Evolutionary conservation across 2,113 vertebrate genomes (phyloP), one percentile per base, ranked within the genome.

Genomic region (Ceuthmochares aereus): DNA sequence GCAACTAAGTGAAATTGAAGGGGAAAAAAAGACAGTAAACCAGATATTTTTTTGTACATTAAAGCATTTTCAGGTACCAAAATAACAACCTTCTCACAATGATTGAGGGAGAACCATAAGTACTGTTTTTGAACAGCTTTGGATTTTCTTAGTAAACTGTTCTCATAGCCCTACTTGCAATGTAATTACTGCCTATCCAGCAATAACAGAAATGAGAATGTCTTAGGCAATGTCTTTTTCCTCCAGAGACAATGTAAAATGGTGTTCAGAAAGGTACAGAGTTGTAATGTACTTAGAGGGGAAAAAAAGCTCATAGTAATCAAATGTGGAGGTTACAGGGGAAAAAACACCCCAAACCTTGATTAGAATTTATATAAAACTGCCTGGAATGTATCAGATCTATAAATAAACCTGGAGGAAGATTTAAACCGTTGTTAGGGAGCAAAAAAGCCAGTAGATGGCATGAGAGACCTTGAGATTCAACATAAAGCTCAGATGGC

Each of bases 381-480:
- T 91, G 11, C 66, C 26, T 90, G 79, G 72, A 91, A 93, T 86
- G 13, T 34, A 62, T 60, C 66, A 78, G 89, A 74, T 37, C 64
- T 87, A 42, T 54, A 62, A 70, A 84, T 82, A 83, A 90, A 94
- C 16, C 20, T 49, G 30, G 29, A 43, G 52, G 32, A 43, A 36
- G 84, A 68, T 51, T 73, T 23, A 74, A 91, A n/a, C 34, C 42
- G 15, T 34, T 75, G 84, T 47, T 67, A 66, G 42, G 77, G 93
- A 95, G 72, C 8, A 56, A 84, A 94, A 84, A 32, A 47, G 62
- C 97, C 98, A 97, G 98, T 96, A 98, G 98, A 96, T 98, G 98
- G 98, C 98, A 96, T 55, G 47, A 96, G 94, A 97, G 94, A 93
- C 59, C 94, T 96, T 69, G 73, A 91, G 59, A 84, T 91, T 75